These are phyloP conservation scores for Bilobella aurantiaca DNA, from an alignment of 1,140 invertebrate genomes.

Conservation along the genomic window DNA sequence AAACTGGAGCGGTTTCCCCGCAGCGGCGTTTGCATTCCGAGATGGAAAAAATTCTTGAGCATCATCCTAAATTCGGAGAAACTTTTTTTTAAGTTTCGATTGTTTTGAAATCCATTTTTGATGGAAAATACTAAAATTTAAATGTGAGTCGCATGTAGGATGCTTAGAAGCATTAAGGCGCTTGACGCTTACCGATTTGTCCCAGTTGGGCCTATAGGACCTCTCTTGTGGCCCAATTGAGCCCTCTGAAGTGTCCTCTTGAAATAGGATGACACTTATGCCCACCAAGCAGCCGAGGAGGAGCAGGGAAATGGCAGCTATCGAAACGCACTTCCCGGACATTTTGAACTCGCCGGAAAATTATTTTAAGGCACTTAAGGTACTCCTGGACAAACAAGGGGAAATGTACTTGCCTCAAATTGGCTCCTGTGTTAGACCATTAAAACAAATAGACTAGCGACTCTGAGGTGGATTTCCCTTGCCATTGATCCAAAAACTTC, in stretches of 20 bases:
- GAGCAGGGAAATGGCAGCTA: constrained; percentile 14
- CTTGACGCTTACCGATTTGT: constrained; percentile 14
- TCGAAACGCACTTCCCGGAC: constrained; percentile 11
- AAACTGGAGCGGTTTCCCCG: background rate
- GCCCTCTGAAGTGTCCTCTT: constrained; percentile 9
- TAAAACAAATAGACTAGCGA: background rate
- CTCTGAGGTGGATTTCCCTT: background rate
- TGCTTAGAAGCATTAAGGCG: background rate
- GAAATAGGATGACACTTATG: constrained; percentile 23
- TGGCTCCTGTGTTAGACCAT: background rate
- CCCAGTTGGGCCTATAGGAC: constrained; percentile 14
- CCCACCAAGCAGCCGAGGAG: constrained; percentile 26
- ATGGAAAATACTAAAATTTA: too few relatives aligned
- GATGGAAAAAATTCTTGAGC: too few relatives aligned
- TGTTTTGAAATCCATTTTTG: too few relatives aligned
- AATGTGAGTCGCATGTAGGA: too few relatives aligned
- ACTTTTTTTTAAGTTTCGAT: too few relatives aligned
- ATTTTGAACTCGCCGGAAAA: background rate
- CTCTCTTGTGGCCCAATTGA: background rate
- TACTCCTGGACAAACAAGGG: too few relatives aligned
- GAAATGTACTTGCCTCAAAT: too few relatives aligned
- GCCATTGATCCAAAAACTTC: background rate
- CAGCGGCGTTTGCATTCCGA: too few relatives aligned
- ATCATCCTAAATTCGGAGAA: too few relatives aligned
- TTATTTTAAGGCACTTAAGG: too few relatives aligned